phyloP scores from a whole-genome alignment of 2,113 vertebrate species.

The Campylorhamphus procurvoides region DNA sequence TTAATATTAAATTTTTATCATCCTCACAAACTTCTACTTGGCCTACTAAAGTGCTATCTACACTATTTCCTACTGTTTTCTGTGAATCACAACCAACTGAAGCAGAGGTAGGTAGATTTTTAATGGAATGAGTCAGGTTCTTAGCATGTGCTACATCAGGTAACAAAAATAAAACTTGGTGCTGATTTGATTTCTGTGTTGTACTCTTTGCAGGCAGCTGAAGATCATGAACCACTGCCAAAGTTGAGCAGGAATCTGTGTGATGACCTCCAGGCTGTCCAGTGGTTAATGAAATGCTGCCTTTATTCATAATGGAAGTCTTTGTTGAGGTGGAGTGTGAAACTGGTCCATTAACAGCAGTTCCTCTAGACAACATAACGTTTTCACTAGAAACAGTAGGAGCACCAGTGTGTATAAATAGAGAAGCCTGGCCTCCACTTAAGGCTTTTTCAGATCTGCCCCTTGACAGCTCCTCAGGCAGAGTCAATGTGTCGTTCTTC shows the following conservation, averaged over 20 bases:
- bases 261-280: constrained; percentile 84
- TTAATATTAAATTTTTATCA: constrained; percentile 74
- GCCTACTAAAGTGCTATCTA: constrained; percentile 87
- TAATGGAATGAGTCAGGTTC: constrained; percentile 86
- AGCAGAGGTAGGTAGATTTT: constrained; percentile 87
- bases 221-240: constrained; percentile 85
- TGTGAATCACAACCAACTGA: constrained; percentile 83
- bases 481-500: constrained; percentile 81
- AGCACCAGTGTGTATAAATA: constrained; percentile 89
- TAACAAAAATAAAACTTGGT: constrained; percentile 85
- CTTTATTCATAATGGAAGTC: constrained; percentile 89
- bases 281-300: constrained; percentile 83
- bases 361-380: constrained; percentile 88
- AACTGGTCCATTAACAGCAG: constrained; percentile 97
- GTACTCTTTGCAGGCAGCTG: constrained; percentile 81
- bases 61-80: constrained; percentile 78
- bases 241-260: constrained; percentile 81
- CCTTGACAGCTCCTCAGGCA: constrained; percentile 84
- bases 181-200: constrained; percentile 85
- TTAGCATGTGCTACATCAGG: constrained; percentile 88
- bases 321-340: constrained; percentile 91
- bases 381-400: constrained; percentile 88
- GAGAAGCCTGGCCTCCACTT: constrained; percentile 93
- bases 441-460: constrained; percentile 93
- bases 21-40: constrained; percentile 81